Evolutionary conservation across 2,888 invertebrate species (phyloP).

Genomic region (Microplitis deprimator): DNA sequence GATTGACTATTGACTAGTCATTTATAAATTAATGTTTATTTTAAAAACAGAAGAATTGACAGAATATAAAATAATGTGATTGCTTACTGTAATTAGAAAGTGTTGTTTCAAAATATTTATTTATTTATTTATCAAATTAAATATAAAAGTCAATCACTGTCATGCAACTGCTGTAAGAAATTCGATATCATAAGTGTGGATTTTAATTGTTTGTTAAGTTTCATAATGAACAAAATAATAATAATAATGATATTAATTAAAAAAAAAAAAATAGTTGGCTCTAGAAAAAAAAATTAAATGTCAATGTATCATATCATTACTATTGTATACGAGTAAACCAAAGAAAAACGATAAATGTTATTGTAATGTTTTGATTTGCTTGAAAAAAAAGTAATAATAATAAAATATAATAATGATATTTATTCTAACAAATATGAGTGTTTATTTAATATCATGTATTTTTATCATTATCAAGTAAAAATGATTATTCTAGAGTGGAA

Average conservation of each 20-base stretch:
- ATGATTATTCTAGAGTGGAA: no score
- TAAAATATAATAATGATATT: slow-evolving; percentile 9
- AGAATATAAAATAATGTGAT: no score
- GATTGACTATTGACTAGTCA: background rate
- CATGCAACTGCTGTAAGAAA: slow-evolving; percentile 41
- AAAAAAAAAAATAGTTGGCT: background rate
- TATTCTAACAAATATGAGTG: slow-evolving; percentile 36
- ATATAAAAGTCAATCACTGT: slow-evolving; percentile 20
- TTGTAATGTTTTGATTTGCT: slow-evolving; percentile 34
- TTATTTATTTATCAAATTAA: background rate
- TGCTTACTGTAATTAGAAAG: no score
- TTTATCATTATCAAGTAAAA: background rate
- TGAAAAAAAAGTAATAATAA: slow-evolving; percentile 12
- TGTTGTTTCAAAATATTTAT: no score
- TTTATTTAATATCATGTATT: slow-evolving; percentile 27
- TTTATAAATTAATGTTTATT: background rate
- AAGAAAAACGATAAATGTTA: slow-evolving; percentile 31
- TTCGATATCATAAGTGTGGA: slow-evolving; percentile 29
- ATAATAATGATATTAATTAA: background rate
- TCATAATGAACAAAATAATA: slow-evolving; percentile 16
- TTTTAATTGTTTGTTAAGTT: slow-evolving; percentile 44
- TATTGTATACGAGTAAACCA: slow-evolving; percentile 13
- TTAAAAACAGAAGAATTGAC: background rate
- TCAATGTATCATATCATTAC: background rate
- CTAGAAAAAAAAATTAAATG: background rate